Percentiles rank a stretch among this genome's conserved stretches.
Evolutionary conservation across 2,113 vertebrate genomes (phyloP).

Genomic region (Oxygymnocypris stewartii): DNA sequence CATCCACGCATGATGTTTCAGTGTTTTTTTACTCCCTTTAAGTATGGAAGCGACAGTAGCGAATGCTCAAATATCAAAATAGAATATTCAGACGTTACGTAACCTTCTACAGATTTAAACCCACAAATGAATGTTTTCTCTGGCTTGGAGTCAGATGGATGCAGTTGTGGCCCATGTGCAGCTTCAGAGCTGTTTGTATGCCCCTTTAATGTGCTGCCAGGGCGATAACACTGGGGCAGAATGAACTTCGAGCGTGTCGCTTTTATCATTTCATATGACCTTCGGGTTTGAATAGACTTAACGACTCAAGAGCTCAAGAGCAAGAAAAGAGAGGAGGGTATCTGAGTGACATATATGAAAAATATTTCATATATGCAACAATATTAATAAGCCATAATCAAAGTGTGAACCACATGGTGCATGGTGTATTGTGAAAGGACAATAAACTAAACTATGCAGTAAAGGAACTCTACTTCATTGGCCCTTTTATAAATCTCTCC

Average conservation of each 20-base stretch:
- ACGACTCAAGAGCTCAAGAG: not conserved
- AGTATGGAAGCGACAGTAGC: not conserved
- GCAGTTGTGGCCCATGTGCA: not conserved
- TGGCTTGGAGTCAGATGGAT: not conserved
- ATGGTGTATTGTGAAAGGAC: not conserved
- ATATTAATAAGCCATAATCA: conserved; percentile 16
- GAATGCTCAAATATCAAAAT: not conserved
- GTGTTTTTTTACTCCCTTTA: not conserved
- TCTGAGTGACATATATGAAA: conserved; percentile 5
- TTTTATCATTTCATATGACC: conserved; percentile 49
- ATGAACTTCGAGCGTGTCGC: not conserved
- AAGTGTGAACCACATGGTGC: not conserved
- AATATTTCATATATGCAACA: not conserved
- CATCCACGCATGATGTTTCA: conserved; percentile 24
- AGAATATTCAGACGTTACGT: conserved; percentile 7
- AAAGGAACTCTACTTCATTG: too few relatives aligned
- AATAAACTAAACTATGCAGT: too few relatives aligned
- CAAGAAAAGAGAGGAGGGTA: not conserved
- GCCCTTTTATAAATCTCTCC: not conserved
- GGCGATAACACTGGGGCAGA: conserved; percentile 16
- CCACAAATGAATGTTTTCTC: not conserved
- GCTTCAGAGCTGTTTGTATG: not conserved
- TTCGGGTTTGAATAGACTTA: conserved; percentile 42
- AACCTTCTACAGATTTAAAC: conserved; percentile 4
- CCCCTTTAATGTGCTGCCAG: conserved; percentile 20